Evolutionary conservation across 2,888 invertebrate genomes (phyloP).

Genomic region (Acanthopleura granulata): DNA sequence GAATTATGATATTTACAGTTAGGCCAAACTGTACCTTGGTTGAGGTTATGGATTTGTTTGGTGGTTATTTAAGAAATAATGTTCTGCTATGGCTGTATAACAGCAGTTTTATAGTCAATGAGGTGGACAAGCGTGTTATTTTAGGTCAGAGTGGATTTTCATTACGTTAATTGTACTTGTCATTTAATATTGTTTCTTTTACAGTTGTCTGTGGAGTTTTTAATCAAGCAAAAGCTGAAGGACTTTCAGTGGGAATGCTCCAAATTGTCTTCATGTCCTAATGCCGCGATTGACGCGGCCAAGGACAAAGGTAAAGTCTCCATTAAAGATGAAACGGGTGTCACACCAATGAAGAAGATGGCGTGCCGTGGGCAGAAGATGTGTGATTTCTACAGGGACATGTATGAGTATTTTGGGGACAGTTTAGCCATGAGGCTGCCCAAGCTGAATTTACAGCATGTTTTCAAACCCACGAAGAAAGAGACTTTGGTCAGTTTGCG

Average conservation of each 20-base stretch:
- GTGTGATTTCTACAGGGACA: conserved; percentile 47
- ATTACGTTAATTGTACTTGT: no score
- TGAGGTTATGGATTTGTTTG: no score
- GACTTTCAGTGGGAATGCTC: conserved; percentile 36
- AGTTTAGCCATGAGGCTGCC: conserved; percentile 58
- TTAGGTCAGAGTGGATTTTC: no score
- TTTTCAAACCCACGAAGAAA: conserved; percentile 44
- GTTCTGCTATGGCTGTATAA: no score
- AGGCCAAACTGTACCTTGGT: no score
- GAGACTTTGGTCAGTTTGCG: conserved; percentile 47
- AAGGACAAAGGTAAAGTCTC: conserved; percentile 20
- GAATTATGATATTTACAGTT: no score
- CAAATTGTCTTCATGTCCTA: conserved; percentile 19
- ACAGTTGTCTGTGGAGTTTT: conserved; percentile 52
- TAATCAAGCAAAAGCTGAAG: conserved; percentile 43
- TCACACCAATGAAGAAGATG: not conserved
- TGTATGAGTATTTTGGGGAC: conserved; percentile 68
- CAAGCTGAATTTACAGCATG: conserved; percentile 38
- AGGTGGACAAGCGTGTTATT: no score
- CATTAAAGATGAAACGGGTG: not conserved
- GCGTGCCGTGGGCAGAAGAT: not conserved
- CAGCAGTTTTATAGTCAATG: no score
- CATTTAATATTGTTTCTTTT: not conserved
- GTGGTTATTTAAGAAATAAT: no score
- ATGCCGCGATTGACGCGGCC: conserved; percentile 18